A percentile compares a stretch with the other conserved stretches of the same genome.
Conservation (phyloP, 1,140 invertebrate genomes). For the Leptopilina clavipes region DNA sequence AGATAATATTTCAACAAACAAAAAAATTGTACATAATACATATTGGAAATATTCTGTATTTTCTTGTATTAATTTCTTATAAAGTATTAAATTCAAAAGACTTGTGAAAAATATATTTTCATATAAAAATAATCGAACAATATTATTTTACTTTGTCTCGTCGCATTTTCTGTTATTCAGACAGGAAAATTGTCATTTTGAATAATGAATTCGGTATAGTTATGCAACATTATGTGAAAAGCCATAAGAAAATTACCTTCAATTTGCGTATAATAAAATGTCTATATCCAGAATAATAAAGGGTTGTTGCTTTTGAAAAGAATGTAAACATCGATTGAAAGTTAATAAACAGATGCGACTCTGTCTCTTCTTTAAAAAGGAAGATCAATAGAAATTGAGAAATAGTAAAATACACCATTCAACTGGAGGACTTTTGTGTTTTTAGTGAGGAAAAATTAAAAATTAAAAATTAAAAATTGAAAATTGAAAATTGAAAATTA, state of each 20-base stretch:
- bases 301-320: neutral
- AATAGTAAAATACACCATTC: neutral
- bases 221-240: neutral
- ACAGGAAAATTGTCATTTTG: neutral
- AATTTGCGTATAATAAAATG: slow-evolving; percentile 1
- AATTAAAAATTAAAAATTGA: no score
- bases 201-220: neutral
- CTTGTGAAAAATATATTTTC: neutral
- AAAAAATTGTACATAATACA: no score
- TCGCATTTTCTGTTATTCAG: neutral
- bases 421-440: neutral
- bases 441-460: no score
- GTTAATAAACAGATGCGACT: slow-evolving; percentile 6
- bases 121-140: neutral
- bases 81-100: neutral
- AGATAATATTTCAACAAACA: no score
- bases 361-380: neutral
- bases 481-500: no score
- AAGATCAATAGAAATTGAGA: neutral
- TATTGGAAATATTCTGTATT: no score
- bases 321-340: neutral
- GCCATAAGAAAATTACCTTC: slow-evolving; percentile 15
- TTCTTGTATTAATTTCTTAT: neutral
- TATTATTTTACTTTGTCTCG: neutral
- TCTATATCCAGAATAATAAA: neutral